Evolutionary conservation across 2,113 vertebrate genomes (phyloP).

Genomic region (Hippopotamus amphibius): DNA sequence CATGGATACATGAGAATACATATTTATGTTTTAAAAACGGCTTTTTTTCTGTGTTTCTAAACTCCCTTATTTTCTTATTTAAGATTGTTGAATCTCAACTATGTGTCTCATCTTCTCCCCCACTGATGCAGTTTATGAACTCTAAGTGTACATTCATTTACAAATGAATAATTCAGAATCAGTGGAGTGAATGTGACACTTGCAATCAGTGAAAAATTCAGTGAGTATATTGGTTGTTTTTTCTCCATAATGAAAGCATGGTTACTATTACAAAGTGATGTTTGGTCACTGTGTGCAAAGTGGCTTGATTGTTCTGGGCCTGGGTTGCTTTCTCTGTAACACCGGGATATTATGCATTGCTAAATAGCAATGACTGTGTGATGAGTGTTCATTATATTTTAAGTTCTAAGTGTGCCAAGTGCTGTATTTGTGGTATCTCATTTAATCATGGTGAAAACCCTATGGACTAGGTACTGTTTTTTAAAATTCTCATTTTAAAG

Average conservation of each 20-base stretch:
- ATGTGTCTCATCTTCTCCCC: neutral
- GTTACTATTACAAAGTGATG: neutral
- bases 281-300: neutral
- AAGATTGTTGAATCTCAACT: slow-evolving; percentile 21
- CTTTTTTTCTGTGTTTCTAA: slow-evolving; percentile 11
- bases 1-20: neutral
- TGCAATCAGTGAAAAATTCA: neutral
- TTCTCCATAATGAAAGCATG: neutral
- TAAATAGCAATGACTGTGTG: neutral
- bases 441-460: neutral
- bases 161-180: slow-evolving; percentile 53
- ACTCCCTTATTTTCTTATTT: slow-evolving; percentile 17
- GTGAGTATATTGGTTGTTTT: neutral
- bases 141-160: slow-evolving; percentile 47
- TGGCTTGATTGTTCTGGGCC: neutral
- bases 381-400: neutral
- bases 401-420: neutral
- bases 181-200: neutral
- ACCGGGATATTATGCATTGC: neutral
- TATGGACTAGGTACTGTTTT: neutral
- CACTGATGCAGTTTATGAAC: neutral
- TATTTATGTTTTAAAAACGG: neutral
- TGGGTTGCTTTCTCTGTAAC: neutral
- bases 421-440: neutral
- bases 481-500: neutral